phyloP scores from a whole-genome alignment of 2,113 vertebrate species.

The Sterna hirundo region DNA sequence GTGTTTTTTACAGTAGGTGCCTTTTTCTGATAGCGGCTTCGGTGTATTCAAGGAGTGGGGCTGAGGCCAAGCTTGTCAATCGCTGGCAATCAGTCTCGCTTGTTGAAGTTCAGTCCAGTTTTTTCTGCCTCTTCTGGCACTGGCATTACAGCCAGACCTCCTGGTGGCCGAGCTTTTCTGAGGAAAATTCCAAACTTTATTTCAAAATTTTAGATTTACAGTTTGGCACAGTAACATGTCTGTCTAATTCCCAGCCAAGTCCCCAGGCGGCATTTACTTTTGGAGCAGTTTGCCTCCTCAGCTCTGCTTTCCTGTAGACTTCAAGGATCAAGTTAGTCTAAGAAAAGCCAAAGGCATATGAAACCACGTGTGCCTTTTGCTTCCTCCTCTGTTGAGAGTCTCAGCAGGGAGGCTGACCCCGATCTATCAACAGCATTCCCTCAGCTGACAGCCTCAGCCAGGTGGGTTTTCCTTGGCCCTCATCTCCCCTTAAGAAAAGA shows the following conservation, averaged over 20 bases:
- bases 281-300: slow-evolving; percentile 25
- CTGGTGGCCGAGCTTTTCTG: slow-evolving; percentile 6
- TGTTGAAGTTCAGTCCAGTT: slow-evolving; percentile 28
- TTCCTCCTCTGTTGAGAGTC: slow-evolving; percentile 13
- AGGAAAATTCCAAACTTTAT: slow-evolving; percentile 59
- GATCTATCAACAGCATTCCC: background rate
- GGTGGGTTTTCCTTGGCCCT: slow-evolving; percentile 31
- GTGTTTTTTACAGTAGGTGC: background rate
- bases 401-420: background rate
- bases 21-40: background rate
- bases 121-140: slow-evolving; percentile 18
- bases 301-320: slow-evolving; percentile 39
- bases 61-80: slow-evolving; percentile 11
- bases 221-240: slow-evolving; percentile 16
- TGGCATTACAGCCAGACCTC: slow-evolving; percentile 30
- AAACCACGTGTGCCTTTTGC: slow-evolving; percentile 16
- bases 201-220: slow-evolving; percentile 62
- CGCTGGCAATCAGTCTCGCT: background rate
- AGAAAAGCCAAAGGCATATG: slow-evolving; percentile 48
- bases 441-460: background rate
- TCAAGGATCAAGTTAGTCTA: slow-evolving; percentile 30
- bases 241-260: slow-evolving; percentile 40
- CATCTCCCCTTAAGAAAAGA: background rate
- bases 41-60: background rate
- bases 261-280: slow-evolving; percentile 51